phyloP scores from a whole-genome alignment of 2,113 vertebrate species.

The Cairina moschata region DNA sequence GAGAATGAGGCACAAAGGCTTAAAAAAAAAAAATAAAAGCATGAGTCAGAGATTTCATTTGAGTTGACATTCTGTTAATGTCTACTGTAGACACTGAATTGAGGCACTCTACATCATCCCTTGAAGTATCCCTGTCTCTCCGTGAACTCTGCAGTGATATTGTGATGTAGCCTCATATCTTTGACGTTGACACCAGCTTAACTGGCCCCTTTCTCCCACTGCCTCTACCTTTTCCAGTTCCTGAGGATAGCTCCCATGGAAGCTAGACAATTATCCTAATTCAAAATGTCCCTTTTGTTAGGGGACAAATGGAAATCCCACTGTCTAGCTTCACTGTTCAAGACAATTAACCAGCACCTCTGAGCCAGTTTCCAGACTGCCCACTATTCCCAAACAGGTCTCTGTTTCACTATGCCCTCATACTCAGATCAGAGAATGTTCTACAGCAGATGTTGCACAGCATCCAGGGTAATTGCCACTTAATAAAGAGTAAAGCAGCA shows the following conservation, averaged over 20 bases:
- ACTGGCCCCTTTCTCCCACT: background rate
- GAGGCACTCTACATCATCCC: background rate
- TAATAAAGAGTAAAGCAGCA: background rate
- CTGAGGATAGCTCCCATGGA: background rate
- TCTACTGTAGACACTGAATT: background rate
- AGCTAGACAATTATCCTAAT: background rate
- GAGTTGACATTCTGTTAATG: conserved; percentile 4
- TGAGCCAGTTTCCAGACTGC: background rate
- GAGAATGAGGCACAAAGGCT: background rate
- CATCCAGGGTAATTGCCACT: background rate
- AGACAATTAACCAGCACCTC: background rate
- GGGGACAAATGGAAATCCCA: background rate
- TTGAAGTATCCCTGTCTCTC: background rate
- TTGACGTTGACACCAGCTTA: background rate
- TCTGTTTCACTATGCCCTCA: background rate
- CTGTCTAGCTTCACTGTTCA: background rate
- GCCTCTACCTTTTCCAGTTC: background rate
- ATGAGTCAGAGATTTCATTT: conserved; percentile 24
- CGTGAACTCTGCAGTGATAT: background rate
- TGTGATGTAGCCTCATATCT: background rate
- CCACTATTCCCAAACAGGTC: background rate
- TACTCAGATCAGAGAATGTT: background rate
- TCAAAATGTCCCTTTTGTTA: background rate
- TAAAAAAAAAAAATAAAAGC: background rate
- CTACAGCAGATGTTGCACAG: background rate